phyloP scores from a whole-genome alignment of 2,888 invertebrate species.

The Drosophila bunnanda region DNA sequence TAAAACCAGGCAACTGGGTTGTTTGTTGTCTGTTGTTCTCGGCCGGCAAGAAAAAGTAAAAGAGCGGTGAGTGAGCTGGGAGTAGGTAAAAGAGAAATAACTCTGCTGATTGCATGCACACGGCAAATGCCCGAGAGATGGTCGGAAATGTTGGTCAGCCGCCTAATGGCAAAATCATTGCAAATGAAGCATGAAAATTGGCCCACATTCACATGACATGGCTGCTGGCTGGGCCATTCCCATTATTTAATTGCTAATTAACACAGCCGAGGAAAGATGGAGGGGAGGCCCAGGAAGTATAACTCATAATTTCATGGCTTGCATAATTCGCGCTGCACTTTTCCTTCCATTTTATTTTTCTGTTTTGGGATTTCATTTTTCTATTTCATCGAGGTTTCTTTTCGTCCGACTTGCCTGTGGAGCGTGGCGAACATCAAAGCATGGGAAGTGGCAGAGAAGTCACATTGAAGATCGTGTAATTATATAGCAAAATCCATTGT shows the following conservation, averaged over 20 bases:
- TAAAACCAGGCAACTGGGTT: conserved; percentile 57
- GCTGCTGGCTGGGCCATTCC: conserved; percentile 48
- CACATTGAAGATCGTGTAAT: conserved; percentile 77
- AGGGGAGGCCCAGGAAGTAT: conserved; percentile 62
- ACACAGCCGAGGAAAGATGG: conserved; percentile 10
- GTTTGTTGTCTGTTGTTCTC: conserved; percentile 49
- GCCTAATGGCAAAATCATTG: conserved; percentile 59
- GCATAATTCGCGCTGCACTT: conserved; percentile 72
- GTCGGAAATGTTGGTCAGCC: conserved; percentile 65
- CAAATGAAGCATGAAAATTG: conserved; percentile 74
- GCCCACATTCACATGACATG: conserved; percentile 67
- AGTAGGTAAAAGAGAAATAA: conserved; percentile 21
- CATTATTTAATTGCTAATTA: conserved; percentile 75
- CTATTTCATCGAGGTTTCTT: conserved; percentile 38
- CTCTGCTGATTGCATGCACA: conserved; percentile 62
- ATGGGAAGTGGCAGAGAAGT: conserved; percentile 60
- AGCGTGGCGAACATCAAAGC: conserved; percentile 74
- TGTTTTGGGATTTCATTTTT: conserved; percentile 15
- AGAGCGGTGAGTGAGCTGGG: conserved; percentile 18
- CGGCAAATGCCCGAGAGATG: conserved; percentile 30
- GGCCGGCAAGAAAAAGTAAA: conserved; percentile 22
- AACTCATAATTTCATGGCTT: conserved; percentile 68
- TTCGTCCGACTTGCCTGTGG: conserved; percentile 74
- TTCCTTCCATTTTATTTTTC: conserved; percentile 32
- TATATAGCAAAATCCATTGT: conserved; percentile 79